Base-by-base conservation (phyloP, 2,888 invertebrate species). In the Heliconius ethilla region DNA sequence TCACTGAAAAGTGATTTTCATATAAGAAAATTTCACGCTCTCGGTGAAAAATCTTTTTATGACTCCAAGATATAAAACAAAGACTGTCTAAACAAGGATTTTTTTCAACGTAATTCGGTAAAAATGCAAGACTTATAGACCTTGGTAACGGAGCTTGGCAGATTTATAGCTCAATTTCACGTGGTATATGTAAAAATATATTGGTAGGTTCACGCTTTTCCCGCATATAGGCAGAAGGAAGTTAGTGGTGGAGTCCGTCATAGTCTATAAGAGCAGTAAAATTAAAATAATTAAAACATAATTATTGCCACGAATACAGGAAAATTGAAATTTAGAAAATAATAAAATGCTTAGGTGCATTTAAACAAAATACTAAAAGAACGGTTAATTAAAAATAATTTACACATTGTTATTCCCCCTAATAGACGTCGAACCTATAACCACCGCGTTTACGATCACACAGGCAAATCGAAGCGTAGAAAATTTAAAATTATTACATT, bases 51-150 rank as follows among this genome's bases (percentile, higher is more conserved):
- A 59, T 72, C 33, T 55, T 25, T 63, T 37, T 55, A 55, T 72
- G 27, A 55, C 55, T 55, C 37, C 67, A 69, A 63, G 40, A 69
- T 55, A 59, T 55, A 33, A 55, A 33, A 72, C 33, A 69, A 40
- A 40, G 13, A n/a, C 29, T 33, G 55, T 33, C 22, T 72, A 67
- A 25, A 22, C 70, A 72, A 72, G 70, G 33, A 13, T 22, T 51
- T 55, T 45, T 70, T 72, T 29, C 29, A 9, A 33, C 29, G 70
- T 72, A 72, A 72, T 59, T 72, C n/a, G 1, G 33, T 33, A 59
- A 72, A 55, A 72, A 55, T 72, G 55, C 33, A 55, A 72, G 70
- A 72, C 55, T n/a, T 29, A 72, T 72, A 59, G 55, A 72, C 55
- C 22, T 55, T 3, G 70, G 70, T 72, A 59, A 72, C 70, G 55